Conservation (phyloP, 1,140 invertebrate genomes). For the Chelonus insularis region DNA sequence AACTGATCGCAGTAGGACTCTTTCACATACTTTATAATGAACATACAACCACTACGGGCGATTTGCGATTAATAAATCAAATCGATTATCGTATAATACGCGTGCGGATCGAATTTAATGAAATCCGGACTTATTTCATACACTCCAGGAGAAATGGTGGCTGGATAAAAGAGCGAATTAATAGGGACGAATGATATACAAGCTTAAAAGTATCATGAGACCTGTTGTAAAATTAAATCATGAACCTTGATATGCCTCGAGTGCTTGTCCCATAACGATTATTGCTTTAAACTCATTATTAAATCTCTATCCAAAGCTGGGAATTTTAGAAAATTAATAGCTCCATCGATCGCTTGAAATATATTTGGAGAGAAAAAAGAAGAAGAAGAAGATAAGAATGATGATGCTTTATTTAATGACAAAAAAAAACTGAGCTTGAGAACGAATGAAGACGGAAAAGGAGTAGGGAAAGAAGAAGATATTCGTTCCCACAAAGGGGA, state of each 20-base stretch:
- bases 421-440: no score
- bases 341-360: no score
- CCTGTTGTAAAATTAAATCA: slow-evolving; percentile 43
- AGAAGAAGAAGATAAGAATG: no score
- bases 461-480: neutral
- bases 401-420: no score
- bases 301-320: no score
- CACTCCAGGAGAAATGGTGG: neutral
- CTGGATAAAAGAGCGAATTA: neutral
- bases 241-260: slow-evolving; percentile 31
- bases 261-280: slow-evolving; percentile 4
- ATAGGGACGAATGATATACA: neutral
- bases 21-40: neutral
- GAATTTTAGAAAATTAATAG: no score
- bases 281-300: no score
- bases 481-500: slow-evolving; percentile 15
- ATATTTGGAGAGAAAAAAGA: no score
- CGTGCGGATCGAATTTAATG: slow-evolving; percentile 30
- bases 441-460: neutral
- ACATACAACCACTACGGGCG: neutral
- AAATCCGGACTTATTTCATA: slow-evolving; percentile 27
- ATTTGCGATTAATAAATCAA: slow-evolving; percentile 13
- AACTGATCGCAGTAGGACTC: neutral
- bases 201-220: slow-evolving; percentile 7
- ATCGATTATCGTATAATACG: slow-evolving; percentile 15